phyloP scores from a whole-genome alignment of 2,888 invertebrate genomes.

The Ypsolopha scabrella region DNA sequence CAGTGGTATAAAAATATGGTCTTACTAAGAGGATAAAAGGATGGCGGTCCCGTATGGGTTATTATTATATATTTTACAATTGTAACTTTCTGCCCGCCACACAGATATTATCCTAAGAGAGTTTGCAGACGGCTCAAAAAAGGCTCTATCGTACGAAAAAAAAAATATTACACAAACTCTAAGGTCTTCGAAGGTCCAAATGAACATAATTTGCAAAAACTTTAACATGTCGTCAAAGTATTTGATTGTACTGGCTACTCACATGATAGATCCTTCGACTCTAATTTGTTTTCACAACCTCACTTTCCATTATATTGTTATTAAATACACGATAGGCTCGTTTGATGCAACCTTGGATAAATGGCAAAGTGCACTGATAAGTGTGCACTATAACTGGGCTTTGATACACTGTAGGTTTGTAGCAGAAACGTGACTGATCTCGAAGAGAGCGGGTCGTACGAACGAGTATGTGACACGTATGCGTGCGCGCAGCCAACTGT shows the following conservation, averaged over 20 bases:
- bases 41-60: too few species aligned
- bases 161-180: too few species aligned
- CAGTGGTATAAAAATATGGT: too few species aligned
- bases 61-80: too few species aligned
- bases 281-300: background rate
- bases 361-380: background rate
- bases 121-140: too few species aligned
- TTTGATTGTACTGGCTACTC: background rate
- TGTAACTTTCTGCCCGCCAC: too few species aligned
- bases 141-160: too few species aligned
- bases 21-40: too few species aligned
- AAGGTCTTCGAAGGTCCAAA: background rate
- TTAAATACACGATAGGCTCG: background rate
- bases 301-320: background rate
- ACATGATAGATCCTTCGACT: background rate
- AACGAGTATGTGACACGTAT: slow-evolving; percentile 1
- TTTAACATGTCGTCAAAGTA: background rate
- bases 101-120: too few species aligned
- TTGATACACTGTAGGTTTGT: background rate
- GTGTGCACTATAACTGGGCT: too few species aligned
- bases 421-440: background rate
- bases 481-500: slow-evolving; percentile 1
- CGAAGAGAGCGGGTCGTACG: background rate
- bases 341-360: background rate
- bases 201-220: background rate